A percentile compares a stretch with the other conserved stretches of the same genome.
These are phyloP conservation scores for Burhinus oedicnemus DNA, from an alignment of 2,113 vertebrate genomes.

Conservation along the genomic window DNA sequence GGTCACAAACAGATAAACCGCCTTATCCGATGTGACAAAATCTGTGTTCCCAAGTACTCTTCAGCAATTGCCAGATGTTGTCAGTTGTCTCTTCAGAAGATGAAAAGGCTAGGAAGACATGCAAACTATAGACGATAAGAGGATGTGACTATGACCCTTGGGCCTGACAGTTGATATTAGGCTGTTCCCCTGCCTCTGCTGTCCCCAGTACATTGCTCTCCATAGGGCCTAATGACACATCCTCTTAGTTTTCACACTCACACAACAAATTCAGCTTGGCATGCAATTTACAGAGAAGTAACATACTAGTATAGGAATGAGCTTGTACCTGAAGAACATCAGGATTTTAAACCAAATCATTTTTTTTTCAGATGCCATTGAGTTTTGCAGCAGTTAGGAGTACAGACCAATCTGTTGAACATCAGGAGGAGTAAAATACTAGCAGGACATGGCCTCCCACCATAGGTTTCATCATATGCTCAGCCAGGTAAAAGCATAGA, in stretches of 20 bases:
- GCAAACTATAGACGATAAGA: background rate
- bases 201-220: background rate
- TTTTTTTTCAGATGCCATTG: background rate
- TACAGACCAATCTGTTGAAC: background rate
- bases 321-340: background rate
- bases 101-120: background rate
- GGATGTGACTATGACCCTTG: slow-evolving; percentile 14
- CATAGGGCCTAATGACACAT: background rate
- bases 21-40: background rate
- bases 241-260: background rate
- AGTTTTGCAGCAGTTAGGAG: background rate
- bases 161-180: background rate
- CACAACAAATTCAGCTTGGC: background rate
- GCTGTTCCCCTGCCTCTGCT: background rate
- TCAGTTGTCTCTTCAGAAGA: background rate
- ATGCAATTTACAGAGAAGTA: background rate
- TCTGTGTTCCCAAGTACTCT: background rate
- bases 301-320: background rate
- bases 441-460: background rate
- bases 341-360: background rate
- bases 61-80: slow-evolving; percentile 12
- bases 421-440: background rate
- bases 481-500: background rate
- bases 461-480: background rate
- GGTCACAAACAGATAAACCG: background rate